Evolutionary conservation across 92 coral and sea anemone genomes (phyloP).

Genomic region (Zoanthus sociatus): DNA sequence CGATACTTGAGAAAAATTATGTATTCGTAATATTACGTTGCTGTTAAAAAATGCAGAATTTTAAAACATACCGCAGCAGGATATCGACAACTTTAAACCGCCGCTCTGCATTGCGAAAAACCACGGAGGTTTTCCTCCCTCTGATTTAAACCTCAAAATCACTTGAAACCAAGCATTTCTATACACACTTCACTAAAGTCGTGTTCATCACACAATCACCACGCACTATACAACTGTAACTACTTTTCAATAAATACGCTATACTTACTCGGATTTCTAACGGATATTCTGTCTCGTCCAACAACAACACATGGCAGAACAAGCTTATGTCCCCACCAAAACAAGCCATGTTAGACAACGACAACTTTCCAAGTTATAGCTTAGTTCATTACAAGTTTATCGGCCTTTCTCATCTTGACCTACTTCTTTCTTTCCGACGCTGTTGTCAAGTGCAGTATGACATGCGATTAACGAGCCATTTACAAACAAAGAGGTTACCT

Average conservation of each 20-base stretch:
- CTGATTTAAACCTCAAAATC: slow-evolving; percentile 16
- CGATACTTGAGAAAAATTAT: not conserved
- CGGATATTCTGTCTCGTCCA: slow-evolving; percentile 44
- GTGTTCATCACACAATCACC: not conserved
- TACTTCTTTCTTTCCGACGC: slow-evolving; percentile 40
- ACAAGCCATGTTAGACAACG: slow-evolving; percentile 28
- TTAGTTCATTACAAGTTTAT: slow-evolving; percentile 30
- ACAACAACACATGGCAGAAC: slow-evolving; percentile 35
- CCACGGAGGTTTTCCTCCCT: slow-evolving; percentile 6
- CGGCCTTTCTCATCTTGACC: slow-evolving; percentile 49
- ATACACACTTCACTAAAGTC: slow-evolving; percentile 38
- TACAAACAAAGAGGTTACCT: slow-evolving; percentile 36
- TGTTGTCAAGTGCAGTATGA: slow-evolving; percentile 51
- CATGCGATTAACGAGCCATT: slow-evolving; percentile 45
- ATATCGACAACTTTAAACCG: not conserved
- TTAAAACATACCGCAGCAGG: not conserved
- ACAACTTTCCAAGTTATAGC: slow-evolving; percentile 15
- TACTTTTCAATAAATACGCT: not conserved
- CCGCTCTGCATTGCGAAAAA: not conserved
- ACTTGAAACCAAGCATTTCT: slow-evolving; percentile 47
- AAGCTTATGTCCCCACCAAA: slow-evolving; percentile 34
- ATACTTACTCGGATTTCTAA: slow-evolving; percentile 45
- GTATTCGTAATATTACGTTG: slow-evolving; percentile 13
- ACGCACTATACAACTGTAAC: not conserved
- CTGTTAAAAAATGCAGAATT: not conserved